Base-by-base conservation (phyloP, 2,797 vertebrate genomes). In the Tokudaia muenninki region DNA sequence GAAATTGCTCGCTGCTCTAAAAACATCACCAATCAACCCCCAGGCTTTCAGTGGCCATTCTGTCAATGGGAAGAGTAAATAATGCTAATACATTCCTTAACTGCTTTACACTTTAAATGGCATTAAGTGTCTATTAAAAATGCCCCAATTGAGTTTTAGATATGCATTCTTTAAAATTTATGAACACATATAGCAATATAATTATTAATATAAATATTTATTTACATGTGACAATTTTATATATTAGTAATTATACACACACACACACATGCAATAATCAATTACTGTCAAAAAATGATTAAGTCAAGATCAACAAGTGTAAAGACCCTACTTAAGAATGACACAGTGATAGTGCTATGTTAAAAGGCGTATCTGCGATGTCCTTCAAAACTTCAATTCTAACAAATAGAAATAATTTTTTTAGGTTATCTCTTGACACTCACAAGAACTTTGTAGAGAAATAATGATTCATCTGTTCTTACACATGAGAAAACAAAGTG, bases 1-100 rank as follows among this genome's bases (percentile, higher is more conserved):
- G 55, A 96, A 95, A 97, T 14, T 80, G 37, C 94, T 91, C 90
- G 80, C 52, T 95, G 26, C 74, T 95, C 67, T 63, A 92, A n/a
- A 95, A 74, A 87, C 37, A 87, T 92, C 59, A 94, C 82, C 47
- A 63, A 29, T 57, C 96, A 87, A 94, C 81, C 88, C 79, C 88
- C 29, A 82, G 91, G 94, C 94, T 87, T 89, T 92, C 31, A 34
- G 90, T 93, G 65, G 70, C 52, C 41, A 41, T 91, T 75, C 72
- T 93, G 77, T 37, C 67, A 89, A 4, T 80, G 55, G 92, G 74
- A 97, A 95, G 34, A 94, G 87, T 52, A 96, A 94, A 79, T 75
- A 96, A 81, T 87, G 70, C 41, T 84, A 44, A 17, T 44, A 82
- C 75, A 84, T 90, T 92, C 14, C 26, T 96, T 84, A 88, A 31